Evolutionary conservation across 2,888 invertebrate genomes (phyloP), one percentile per base, ranked within the genome.

Genomic region (Chorisops tibialis): DNA sequence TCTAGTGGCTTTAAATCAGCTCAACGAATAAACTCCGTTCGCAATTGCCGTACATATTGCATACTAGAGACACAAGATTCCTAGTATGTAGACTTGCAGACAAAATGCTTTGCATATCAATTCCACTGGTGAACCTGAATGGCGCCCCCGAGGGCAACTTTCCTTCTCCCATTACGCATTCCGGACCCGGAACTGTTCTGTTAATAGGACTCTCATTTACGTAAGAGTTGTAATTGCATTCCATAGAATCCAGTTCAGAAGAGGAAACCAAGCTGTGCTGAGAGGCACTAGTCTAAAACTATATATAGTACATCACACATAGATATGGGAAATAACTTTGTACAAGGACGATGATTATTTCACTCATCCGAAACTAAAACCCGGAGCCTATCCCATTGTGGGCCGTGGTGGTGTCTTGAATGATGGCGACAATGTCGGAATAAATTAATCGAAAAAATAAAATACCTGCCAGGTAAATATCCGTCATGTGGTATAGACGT

Each of bases 121-220:
- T 52, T 18, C 38, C 52, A 38, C 37, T 30, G 5, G 30, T 30
- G 30, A 30, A 30, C 9, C 30, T 5, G 30, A 9, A 19, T 52
- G 52, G 22, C 37, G 39, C 39, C 38, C 30, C 21, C 38, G n/a
- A 11, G 12, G 21, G 9, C 18, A 12, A 37, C 16, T 38, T 52
- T 2, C 52, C 12, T 52, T n/a, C 7, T 4, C 52, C n/a, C 38
- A 52, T 52, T 52, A 52, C 37, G 52, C 39, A 52, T 52, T 52
- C 52, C 19, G 14, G 6, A 9, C 52, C 7, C 21, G 21, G 4
- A 37, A 30, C 22, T 38, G 52, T 19, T 52, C 21, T 39, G 38
- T 39, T 52, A 52, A 52, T 52, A 52, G 52, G 39, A 39, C 52
- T 38, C 52, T 52, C 52, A 52, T 52, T 52, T 52, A 52, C 30